Evolutionary conservation across 2,888 invertebrate genomes (phyloP).

Genomic region (Drosophila yooni): DNA sequence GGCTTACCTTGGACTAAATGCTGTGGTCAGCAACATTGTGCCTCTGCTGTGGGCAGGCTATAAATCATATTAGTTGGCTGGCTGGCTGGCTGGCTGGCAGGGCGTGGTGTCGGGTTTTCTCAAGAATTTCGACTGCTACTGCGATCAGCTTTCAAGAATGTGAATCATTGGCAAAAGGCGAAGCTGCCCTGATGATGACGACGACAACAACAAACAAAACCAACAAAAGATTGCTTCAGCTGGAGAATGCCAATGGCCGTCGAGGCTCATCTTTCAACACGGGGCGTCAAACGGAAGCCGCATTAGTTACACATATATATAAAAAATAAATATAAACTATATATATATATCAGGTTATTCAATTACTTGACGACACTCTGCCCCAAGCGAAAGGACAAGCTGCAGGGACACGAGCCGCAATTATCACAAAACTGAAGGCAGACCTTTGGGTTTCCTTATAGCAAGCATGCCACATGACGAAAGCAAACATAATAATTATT

Average conservation of each 20-base stretch:
- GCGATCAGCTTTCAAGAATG: constrained; percentile 67
- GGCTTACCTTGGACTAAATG: constrained; percentile 79
- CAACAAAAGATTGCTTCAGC: constrained; percentile 13
- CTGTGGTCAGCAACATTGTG: constrained; percentile 42
- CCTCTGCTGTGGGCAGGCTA: constrained; percentile 42
- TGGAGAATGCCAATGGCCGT: constrained; percentile 28
- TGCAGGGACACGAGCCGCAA: constrained; percentile 41
- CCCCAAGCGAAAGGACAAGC: neutral
- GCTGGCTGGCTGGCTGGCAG: constrained; percentile 34
- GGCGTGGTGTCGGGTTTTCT: constrained; percentile 65
- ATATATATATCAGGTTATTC: constrained; percentile 34
- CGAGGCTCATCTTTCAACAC: constrained; percentile 66
- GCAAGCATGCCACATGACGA: neutral
- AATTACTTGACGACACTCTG: constrained; percentile 31
- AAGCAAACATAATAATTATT: neutral
- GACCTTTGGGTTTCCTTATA: neutral
- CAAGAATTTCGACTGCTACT: constrained; percentile 63
- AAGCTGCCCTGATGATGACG: constrained; percentile 30
- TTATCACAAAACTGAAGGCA: constrained; percentile 12
- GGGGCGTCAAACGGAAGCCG: constrained; percentile 78
- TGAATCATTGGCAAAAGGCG: constrained; percentile 57
- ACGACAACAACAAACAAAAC: neutral
- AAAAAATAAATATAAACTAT: constrained; percentile 36
- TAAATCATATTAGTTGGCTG: constrained; percentile 59
- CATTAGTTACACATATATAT: constrained; percentile 57